Conservation (phyloP, 2,888 invertebrate genomes). For the Luffia ferchaultella region DNA sequence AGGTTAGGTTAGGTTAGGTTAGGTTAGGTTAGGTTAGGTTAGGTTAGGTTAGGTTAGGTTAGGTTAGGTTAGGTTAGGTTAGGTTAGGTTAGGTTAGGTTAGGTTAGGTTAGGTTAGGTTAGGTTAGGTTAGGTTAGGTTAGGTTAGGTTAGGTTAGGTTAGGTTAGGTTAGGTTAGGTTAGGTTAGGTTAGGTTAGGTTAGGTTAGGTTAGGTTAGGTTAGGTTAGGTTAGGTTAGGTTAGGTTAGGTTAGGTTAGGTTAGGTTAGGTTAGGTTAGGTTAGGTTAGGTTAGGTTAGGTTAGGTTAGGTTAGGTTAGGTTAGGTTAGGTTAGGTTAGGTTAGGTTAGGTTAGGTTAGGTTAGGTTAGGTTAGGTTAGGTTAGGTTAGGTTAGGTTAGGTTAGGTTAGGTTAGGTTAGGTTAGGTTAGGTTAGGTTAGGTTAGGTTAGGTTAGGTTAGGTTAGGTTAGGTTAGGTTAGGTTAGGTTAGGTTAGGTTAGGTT, state of each 20-base stretch:
- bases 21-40: conserved; percentile 10
- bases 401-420: conserved; percentile 10
- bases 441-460: conserved; percentile 14
- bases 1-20: conserved; percentile 10
- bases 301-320: conserved; percentile 10
- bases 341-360: conserved; percentile 12
- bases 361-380: conserved; percentile 11
- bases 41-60: conserved; percentile 9
- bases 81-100: conserved; percentile 6
- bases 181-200: conserved; percentile 9
- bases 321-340: conserved; percentile 13
- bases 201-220: conserved; percentile 7
- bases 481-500: conserved; percentile 14
- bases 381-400: conserved; percentile 10
- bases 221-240: conserved; percentile 8
- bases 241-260: conserved; percentile 10
- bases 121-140: conserved; percentile 8
- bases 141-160: conserved; percentile 10
- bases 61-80: conserved; percentile 9
- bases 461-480: conserved; percentile 16
- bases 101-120: conserved; percentile 6
- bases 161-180: conserved; percentile 11
- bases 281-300: conserved; percentile 6
- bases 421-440: conserved; percentile 10
- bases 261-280: conserved; percentile 8